Percentiles rank a stretch among this genome's conserved stretches.
Conservation (phyloP, 2,113 vertebrate species). For the Haemorhous mexicanus region DNA sequence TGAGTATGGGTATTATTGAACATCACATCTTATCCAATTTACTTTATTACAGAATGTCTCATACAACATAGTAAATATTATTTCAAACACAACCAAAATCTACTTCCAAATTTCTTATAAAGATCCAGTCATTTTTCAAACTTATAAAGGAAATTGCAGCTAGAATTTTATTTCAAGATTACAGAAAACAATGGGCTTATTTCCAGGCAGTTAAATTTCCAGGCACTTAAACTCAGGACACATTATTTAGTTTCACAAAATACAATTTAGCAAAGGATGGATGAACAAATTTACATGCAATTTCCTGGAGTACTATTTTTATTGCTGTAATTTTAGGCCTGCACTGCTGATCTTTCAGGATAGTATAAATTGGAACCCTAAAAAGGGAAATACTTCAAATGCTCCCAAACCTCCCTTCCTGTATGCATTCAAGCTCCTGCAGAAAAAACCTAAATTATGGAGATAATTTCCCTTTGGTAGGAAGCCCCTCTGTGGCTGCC, state of each 20-base stretch:
- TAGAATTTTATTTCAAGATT: not conserved
- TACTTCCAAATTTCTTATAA: not conserved
- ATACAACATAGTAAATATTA: not conserved
- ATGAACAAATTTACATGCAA: not conserved
- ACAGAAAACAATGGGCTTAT: not conserved
- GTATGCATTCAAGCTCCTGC: not conserved
- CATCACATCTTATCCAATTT: not conserved
- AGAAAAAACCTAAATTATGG: not conserved
- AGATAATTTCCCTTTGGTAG: not conserved
- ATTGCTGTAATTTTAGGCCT: not conserved
- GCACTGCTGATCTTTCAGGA: not conserved
- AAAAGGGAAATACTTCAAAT: not conserved
- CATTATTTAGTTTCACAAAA: not conserved
- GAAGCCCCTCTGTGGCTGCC: not conserved
- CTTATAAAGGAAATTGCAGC: not conserved
- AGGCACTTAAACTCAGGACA: not conserved
- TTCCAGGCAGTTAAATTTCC: not conserved
- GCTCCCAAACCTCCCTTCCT: not conserved
- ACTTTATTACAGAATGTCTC: not conserved
- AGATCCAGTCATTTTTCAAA: not conserved
- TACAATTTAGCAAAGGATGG: not conserved
- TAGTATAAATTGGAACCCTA: not conserved
- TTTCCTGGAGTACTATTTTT: not conserved
- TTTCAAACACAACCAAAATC: not conserved
- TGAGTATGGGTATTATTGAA: not conserved